A percentile compares a stretch with the other conserved stretches of the same genome.
These are phyloP conservation scores for Auanema sp. DNA, from an alignment of 2,888 invertebrate species.

Conservation along the genomic window DNA sequence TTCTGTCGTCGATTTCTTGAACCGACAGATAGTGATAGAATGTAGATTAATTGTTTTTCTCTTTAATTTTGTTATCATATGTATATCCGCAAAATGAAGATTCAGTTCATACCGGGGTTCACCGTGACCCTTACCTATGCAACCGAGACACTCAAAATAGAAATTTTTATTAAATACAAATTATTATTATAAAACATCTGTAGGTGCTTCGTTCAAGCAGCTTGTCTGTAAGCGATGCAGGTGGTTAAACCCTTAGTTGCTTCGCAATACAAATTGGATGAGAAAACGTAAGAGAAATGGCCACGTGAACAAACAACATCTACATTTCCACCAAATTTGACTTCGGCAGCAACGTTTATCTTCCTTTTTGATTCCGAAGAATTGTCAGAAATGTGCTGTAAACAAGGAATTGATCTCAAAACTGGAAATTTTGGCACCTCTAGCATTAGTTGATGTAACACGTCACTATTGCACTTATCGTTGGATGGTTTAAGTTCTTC, in stretches of 20 bases:
- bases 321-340: slow-evolving; percentile 51
- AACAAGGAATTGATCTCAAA: slow-evolving; percentile 7
- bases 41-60: too few species aligned
- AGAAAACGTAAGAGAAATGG: slow-evolving; percentile 56
- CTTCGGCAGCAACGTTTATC: slow-evolving; percentile 46
- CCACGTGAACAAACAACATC: slow-evolving; percentile 58
- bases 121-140: too few species aligned
- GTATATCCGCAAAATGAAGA: too few species aligned
- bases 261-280: slow-evolving; percentile 50
- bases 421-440: slow-evolving; percentile 41
- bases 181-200: too few species aligned
- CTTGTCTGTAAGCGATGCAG: slow-evolving; percentile 48
- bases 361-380: slow-evolving; percentile 53
- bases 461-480: slow-evolving; percentile 48
- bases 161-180: too few species aligned
- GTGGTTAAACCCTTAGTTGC: slow-evolving; percentile 45
- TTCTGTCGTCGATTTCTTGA: too few species aligned
- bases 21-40: too few species aligned
- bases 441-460: slow-evolving; percentile 47
- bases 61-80: too few species aligned
- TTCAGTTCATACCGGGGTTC: too few species aligned
- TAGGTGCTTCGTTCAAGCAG: slow-evolving; percentile 10
- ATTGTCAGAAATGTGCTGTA: slow-evolving; percentile 55
- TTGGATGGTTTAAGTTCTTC: slow-evolving; percentile 22
- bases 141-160: too few species aligned